A percentile compares a stretch with the other conserved stretches of the same genome.
These are phyloP conservation scores for Melipona bicolor DNA, from an alignment of 2,888 invertebrate species.

Conservation along the genomic window DNA sequence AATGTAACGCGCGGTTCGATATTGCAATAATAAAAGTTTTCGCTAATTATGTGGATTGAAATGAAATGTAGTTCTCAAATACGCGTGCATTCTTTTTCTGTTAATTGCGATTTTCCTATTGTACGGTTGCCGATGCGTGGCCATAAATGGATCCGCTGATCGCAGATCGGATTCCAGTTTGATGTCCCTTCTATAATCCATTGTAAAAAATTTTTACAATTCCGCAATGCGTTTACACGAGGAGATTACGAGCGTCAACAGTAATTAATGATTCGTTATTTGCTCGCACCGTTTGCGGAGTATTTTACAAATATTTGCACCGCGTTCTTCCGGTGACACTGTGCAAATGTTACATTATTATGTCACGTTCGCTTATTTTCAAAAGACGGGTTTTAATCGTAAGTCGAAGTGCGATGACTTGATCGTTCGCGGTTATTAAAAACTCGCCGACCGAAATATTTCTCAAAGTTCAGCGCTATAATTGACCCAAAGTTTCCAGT, in stretches of 20 bases:
- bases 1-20: background rate
- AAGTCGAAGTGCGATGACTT: background rate
- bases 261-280: conserved; percentile 3
- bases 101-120: too few relatives aligned
- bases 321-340: background rate
- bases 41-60: background rate
- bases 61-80: accelerated
- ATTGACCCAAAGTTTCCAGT: too few relatives aligned
- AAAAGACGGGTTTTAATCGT: background rate
- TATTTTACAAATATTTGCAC: background rate
- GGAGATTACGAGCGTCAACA: background rate
- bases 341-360: background rate
- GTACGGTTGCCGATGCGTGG: too few relatives aligned
- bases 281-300: background rate
- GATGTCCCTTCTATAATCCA: background rate
- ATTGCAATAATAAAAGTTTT: background rate
- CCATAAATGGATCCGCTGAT: too few relatives aligned
- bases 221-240: background rate
- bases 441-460: background rate
- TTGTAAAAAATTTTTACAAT: background rate
- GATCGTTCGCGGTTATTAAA: background rate
- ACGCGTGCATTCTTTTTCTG: background rate
- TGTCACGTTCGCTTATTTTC: background rate
- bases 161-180: background rate
- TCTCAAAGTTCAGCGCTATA: background rate